Base-by-base conservation (phyloP, 1,140 invertebrate species). In the Caerostris darwini region DNA sequence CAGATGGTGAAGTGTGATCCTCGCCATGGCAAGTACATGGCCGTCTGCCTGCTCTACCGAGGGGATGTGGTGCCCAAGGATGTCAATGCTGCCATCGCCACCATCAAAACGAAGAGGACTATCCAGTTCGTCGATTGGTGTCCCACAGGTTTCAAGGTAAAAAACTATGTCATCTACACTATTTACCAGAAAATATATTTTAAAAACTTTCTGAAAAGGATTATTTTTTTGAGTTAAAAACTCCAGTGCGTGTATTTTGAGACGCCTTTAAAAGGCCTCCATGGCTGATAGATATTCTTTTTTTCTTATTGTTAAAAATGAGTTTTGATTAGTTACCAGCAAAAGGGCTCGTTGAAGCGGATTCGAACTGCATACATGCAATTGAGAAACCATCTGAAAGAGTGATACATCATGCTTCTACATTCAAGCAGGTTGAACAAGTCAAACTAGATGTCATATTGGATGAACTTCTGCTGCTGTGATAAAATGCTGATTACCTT, bases 41-140 rank as follows among this genome's bases (percentile, higher is more conserved):
- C 98, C 54, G 98, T 98, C 95, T 98, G 98, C 95, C 97, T 98
- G 97, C 96, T 98, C 95, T 98, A 98, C 96, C 96, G 97, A 94
- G 34, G 97, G 97, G 95, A 97, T 98, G 95, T 97, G 98, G 67
- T 97, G 97, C 3, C 97, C 97, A 98, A 98, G 96, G 98, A 98
- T 95, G 98, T 98, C 14, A 98, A 98, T 95, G 97, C 97, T 7
- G 97, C 98, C 67, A 98, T 99, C 96, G 98, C 97, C 6, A 97
- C 97, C 95, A 98, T 98, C 96, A 98, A 98, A 96, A 98, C 97
- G 95, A 98, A 98, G 96, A 97, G 97, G 57, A 95, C 96, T 14
- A 97, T 97, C 83, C 96, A 97, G 95, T 97, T 97, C 95, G 97
- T 97, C 7, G 97, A 97, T 95, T 94, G 96, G 96, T 93, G 96